Evolutionary conservation across 2,113 vertebrate species (phyloP).

Genomic region (Lepisosteus osseus): DNA sequence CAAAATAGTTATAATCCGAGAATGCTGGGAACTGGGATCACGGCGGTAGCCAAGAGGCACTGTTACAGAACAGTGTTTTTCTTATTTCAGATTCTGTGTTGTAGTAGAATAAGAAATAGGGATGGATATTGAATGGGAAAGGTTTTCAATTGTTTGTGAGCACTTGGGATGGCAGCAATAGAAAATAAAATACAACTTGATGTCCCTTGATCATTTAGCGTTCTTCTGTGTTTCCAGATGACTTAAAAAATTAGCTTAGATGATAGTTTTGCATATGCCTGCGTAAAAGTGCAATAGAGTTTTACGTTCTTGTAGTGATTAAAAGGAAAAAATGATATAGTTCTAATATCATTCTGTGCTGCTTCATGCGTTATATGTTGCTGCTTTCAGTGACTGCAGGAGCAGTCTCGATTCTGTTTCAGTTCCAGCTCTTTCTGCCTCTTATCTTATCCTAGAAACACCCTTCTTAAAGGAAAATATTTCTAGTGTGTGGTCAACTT

Average conservation of each 20-base stretch:
- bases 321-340: conserved; percentile 4
- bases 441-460: conserved; percentile 40
- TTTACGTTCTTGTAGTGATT: conserved; percentile 33
- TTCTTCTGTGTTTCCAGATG: conserved; percentile 40
- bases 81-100: conserved; percentile 33
- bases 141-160: conserved; percentile 23
- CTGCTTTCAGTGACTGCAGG: no score
- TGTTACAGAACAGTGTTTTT: no score
- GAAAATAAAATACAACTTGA: conserved; percentile 52
- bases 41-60: background rate
- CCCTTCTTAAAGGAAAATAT: conserved; percentile 37
- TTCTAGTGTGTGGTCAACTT: conserved; percentile 47
- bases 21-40: conserved; percentile 22
- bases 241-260: conserved; percentile 59
- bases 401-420: no score
- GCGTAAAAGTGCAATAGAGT: conserved; percentile 60
- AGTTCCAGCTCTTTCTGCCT: conserved; percentile 28
- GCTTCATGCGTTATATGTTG: no score
- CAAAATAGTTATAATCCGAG: conserved; percentile 17
- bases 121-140: conserved; percentile 44
- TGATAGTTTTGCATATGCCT: conserved; percentile 51
- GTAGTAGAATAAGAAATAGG: conserved; percentile 40
- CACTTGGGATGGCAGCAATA: conserved; percentile 52
- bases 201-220: conserved; percentile 59
- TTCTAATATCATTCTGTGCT: background rate